A percentile compares a stretch with the other conserved stretches of the same genome.
These are phyloP conservation scores for Zaprionus taronus DNA, from an alignment of 1,140 invertebrate species.

Conservation along the genomic window DNA sequence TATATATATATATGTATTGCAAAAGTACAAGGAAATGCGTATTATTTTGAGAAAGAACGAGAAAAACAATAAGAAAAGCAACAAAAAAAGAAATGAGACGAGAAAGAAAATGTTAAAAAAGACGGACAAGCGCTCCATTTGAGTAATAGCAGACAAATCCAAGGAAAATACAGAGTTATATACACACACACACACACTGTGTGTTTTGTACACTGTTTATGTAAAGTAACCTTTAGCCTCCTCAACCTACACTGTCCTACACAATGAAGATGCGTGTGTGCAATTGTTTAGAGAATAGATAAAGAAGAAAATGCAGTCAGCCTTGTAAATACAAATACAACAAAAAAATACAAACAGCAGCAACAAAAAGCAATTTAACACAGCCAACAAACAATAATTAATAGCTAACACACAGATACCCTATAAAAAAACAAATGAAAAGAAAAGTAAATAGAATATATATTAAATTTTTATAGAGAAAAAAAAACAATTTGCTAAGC, in stretches of 20 bases:
- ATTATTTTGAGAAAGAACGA: constrained; percentile 15
- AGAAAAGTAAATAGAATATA: not conserved
- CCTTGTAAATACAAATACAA: constrained; percentile 41
- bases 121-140: not conserved
- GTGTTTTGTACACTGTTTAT: constrained; percentile 42
- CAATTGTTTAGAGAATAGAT: constrained; percentile 56
- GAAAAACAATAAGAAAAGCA: constrained; percentile 10
- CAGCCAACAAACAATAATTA: constrained; percentile 39
- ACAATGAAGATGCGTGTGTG: constrained; percentile 58
- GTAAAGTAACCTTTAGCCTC: constrained; percentile 6
- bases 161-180: constrained; percentile 6
- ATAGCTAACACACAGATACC: constrained; percentile 26
- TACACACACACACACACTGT: constrained; percentile 13
- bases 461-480: not conserved
- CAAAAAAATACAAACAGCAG: constrained; percentile 19
- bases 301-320: constrained; percentile 28
- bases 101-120: constrained; percentile 7
- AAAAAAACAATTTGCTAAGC: constrained; percentile 5
- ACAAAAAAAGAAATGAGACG: constrained; percentile 5
- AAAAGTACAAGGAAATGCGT: constrained; percentile 41
- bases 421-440: not conserved
- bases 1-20: not conserved
- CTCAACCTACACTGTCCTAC: not conserved
- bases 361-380: constrained; percentile 42
- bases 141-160: constrained; percentile 27